Base-by-base conservation (phyloP, 2,113 vertebrate genomes). In the Actenoides hombroni region DNA sequence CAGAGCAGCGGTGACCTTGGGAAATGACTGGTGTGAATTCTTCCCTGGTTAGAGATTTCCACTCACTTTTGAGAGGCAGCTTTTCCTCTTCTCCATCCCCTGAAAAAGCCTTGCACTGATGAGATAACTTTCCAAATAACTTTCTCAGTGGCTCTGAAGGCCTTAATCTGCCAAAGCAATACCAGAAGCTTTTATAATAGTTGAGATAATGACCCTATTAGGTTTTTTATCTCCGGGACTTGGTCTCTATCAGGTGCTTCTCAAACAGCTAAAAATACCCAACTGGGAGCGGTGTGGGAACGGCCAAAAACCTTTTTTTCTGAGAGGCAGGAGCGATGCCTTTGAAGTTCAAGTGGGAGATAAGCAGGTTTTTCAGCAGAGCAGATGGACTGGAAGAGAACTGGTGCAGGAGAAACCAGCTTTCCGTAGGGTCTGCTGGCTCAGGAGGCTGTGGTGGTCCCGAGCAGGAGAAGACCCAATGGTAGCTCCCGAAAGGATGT, bases 221-320 rank as follows among this genome's bases (percentile, higher is more conserved):
- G 33, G 40, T 40, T n/a, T 67, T 77, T 88, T 90, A 76, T 86
- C 83, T 90, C 44, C 7, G 3, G 73, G 74, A 57, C 46, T 67
- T 44, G 46, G 65, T 70, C 16, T 26, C 26, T 69, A 13, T 86
- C 71, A 92, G 53, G 57, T 88, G 40, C 64, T 96, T 77, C 86
- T 67, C 63, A 57, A 49, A 59, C 71, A 88, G 44, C 63, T 92
- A 83, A 94, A 95, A 96, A 77, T 86, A 95, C 68, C 8, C 53
- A 68, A 33, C 0, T 0, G 59, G 59, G 37, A 40, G 23, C 0
- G 1, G 40, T 7, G 35, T 1, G 14, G 35, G 17, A 35, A 49
- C 2, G 13, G 60, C 3, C 2, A 2, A 37, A 67, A 40, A 29
- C 46, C 69, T 35, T 63, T 37, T 37, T 57, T 78, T 67, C 29